Percentiles rank a stretch among this genome's conserved stretches.
Evolutionary conservation across 1,140 invertebrate genomes (phyloP).

Genomic region (Ceratosolen solmsi): DNA sequence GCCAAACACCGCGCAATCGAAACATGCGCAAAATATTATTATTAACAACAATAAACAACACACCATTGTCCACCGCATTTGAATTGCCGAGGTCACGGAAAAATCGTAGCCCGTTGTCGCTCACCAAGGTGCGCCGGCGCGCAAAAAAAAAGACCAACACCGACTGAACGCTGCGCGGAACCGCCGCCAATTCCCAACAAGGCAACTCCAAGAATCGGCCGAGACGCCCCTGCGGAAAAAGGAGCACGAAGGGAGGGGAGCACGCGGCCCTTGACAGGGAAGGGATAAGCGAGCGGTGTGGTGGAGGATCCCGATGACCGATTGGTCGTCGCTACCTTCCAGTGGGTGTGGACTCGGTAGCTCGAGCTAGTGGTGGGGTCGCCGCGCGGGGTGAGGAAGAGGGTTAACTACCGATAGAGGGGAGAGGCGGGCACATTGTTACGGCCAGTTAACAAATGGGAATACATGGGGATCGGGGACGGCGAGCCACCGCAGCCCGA

Average conservation of each 20-base stretch:
- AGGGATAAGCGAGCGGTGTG: background rate
- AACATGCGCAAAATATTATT: no score
- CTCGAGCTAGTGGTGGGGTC: background rate
- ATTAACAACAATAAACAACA: constrained; percentile 10
- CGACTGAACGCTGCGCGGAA: background rate
- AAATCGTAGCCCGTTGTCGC: background rate
- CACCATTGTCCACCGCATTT: constrained; percentile 49
- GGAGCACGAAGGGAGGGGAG: background rate
- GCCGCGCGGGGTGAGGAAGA: background rate
- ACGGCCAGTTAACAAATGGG: constrained; percentile 40
- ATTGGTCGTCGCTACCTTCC: background rate
- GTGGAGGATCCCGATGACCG: background rate
- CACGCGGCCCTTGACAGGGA: background rate
- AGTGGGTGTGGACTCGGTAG: background rate
- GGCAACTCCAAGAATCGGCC: background rate
- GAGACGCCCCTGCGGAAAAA: background rate
- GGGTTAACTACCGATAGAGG: background rate
- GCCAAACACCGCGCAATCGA: no score
- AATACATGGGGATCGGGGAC: constrained; percentile 10
- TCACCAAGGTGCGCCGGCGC: background rate
- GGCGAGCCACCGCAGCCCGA: background rate
- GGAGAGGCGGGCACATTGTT: constrained; percentile 37
- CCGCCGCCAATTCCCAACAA: background rate
- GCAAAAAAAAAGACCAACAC: constrained; percentile 32
- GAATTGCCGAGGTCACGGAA: background rate